These are phyloP conservation scores for Andrena bicolor DNA, from an alignment of 2,888 invertebrate genomes.

Conservation along the genomic window DNA sequence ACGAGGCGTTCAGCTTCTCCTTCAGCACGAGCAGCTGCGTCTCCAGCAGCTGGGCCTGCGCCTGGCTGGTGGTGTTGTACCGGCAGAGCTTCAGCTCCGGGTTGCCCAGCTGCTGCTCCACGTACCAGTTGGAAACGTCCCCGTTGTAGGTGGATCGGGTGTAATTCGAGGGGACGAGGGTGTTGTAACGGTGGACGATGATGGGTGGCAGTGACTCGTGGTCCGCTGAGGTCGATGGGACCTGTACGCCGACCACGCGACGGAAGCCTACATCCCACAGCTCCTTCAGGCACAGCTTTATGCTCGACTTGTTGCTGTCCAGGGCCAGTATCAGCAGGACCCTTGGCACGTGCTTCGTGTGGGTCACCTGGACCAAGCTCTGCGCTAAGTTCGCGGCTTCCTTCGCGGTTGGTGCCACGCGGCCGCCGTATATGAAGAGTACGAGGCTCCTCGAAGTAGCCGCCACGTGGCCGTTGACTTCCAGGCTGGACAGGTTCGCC, in stretches of 20 bases:
- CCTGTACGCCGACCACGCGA: background rate
- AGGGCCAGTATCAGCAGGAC: background rate
- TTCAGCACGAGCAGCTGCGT: background rate
- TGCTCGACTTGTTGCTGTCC: background rate
- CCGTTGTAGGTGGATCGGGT: background rate
- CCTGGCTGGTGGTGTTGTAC: background rate
- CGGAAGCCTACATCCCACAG: background rate
- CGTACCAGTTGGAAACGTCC: background rate
- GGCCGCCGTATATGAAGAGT: background rate
- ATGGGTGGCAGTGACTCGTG: background rate
- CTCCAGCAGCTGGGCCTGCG: background rate
- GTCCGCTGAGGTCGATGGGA: no score
- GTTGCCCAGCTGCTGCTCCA: background rate
- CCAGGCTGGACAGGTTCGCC: background rate
- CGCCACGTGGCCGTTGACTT: background rate
- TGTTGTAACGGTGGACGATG: background rate
- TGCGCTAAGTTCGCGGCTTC: background rate
- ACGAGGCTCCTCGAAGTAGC: background rate
- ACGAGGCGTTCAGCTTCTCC: conserved; percentile 3
- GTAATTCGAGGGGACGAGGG: background rate
- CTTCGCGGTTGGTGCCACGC: background rate
- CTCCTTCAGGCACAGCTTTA: background rate
- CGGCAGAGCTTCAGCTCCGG: background rate
- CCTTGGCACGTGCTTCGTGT: conserved; percentile 1
- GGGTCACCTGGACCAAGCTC: background rate